Evolutionary conservation across 2,888 invertebrate species (phyloP), one percentile per base, ranked within the genome.

Genomic region (Spialia ferax): DNA sequence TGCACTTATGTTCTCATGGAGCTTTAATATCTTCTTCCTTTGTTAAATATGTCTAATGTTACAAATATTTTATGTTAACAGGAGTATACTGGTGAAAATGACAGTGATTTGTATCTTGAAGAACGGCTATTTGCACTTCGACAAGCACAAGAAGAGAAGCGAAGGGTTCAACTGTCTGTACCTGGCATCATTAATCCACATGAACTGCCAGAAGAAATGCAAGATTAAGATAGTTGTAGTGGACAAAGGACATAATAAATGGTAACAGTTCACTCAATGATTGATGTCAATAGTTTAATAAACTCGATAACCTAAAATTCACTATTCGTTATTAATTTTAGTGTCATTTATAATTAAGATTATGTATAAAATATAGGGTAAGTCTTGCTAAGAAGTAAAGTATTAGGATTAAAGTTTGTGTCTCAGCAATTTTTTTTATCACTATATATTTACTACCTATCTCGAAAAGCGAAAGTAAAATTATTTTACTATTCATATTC

Each of bases 51-150:
- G 2, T 10, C 15, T 15, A 42, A 15, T 42, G 15, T 42, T 42
- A 8, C 2, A 15, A 15, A 42, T 42, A 15, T 42, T 48, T 48
- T 48, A 4, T 29, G 50, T 54, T 67, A 93, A 4, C 88, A 99
- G 99, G 99, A 99, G 94, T 99, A 98, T 88, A 98, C 99, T 29
- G 99, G 99, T 54, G 99, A 99, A 88, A 99, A 99, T 86, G 99
- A 99, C 91, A 97, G 98, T 71, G 99, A 99, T 93, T 94, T 99
- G 83, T 99, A 97, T 94, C 94, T 99, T 83, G 99, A 99, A 86
- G 99, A 99, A 89, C 96, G 99, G 78, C 97, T 99, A 90, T 96
- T 95, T 73, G 97, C 98, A 69, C 95, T 99, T 74, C 96, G 97
- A 75, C 94, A 96, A 81, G 99, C 99, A 57, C 99, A 99, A 87